Evolutionary conservation across 2,113 vertebrate species (phyloP), one percentile per base, ranked within the genome.

Genomic region (Oncorhynchus nerka): DNA sequence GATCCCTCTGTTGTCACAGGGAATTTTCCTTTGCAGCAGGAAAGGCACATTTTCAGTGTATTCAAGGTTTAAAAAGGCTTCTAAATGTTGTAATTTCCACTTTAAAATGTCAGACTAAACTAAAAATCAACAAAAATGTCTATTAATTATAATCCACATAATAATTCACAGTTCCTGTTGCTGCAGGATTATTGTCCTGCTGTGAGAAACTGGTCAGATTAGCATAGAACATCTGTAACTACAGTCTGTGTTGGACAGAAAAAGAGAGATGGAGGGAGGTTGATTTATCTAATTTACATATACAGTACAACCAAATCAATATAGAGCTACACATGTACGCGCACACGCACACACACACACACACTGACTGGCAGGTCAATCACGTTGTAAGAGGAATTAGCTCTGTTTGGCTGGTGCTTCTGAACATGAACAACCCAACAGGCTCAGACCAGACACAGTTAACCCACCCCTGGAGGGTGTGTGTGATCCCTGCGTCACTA

Each of bases 231-330:
- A 39, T 9, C 39, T 39, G 39, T 39, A 39, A 9, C 39, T 39
- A 39, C 39, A 39, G 34, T 39, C 16, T n/a, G 28, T 28, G 28
- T 28, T 28, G 28, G 28, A 28, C 28, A 28, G 28, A 28, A 28
- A 28, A 28, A 28, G 28, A 28, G 28, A 28, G 28, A 28, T 28
- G 28, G 28, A 28, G 28, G 4, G 72, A n/a, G 20, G 19, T 61
- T 26, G 51, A 32, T 73, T 22, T 64, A 45, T 73, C n/a, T 3
- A 9, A 6, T 48, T 22, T 71, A n/a, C 62, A 72, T 81, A 71
- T 73, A 75, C 75, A 39, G 68, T 73, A 75, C 75, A 39, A 24
- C 32, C 34, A 75, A 80, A 76, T 79, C 81, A 75, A 64, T 86
- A 69, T 59, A 71, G 28, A 74, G 69, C 72, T 30, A 57, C 39